Conservation (phyloP, 1,140 invertebrate species). For the Drosophila triauraria region DNA sequence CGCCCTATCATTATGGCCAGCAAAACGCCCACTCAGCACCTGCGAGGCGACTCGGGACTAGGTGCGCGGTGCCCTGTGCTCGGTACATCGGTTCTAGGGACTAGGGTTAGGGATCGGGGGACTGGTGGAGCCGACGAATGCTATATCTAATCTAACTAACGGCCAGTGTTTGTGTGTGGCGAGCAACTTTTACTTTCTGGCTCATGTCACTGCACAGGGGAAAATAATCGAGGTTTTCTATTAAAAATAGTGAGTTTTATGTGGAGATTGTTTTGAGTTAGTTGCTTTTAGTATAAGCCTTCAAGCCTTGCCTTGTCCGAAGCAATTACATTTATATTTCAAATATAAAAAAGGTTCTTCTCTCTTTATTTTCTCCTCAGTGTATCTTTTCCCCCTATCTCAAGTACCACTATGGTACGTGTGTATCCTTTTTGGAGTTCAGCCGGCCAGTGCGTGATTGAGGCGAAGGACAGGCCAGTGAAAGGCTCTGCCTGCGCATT, state of each 20-base stretch:
- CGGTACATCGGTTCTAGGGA: not conserved
- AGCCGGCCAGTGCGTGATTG: constrained; percentile 74
- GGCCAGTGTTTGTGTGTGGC: constrained; percentile 1
- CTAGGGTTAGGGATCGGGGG: not conserved
- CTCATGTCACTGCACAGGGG: constrained; percentile 10
- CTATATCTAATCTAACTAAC: constrained; percentile 35
- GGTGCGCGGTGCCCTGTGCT: not conserved
- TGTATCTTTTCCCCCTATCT: constrained; percentile 31
- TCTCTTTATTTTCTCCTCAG: constrained; percentile 6
- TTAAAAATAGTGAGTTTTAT: not conserved
- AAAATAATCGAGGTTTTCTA: not conserved
- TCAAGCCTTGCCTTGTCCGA: too few species aligned
- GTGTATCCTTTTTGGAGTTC: constrained; percentile 58
- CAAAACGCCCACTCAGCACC: constrained; percentile 34
- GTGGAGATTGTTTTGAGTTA: not conserved
- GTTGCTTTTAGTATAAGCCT: not conserved
- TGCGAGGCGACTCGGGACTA: not conserved
- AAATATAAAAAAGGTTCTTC: not conserved
- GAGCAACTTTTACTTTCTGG: constrained; percentile 43
- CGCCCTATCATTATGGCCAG: constrained; percentile 54
- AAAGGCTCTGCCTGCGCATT: constrained; percentile 57
- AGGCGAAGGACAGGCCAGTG: constrained; percentile 55
- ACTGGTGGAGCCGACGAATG: not conserved
- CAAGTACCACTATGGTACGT: constrained; percentile 3
- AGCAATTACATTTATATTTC: not conserved